Evolutionary conservation across 1,140 invertebrate species (phyloP), one percentile per base, ranked within the genome.

Genomic region (Bombyx mori): DNA sequence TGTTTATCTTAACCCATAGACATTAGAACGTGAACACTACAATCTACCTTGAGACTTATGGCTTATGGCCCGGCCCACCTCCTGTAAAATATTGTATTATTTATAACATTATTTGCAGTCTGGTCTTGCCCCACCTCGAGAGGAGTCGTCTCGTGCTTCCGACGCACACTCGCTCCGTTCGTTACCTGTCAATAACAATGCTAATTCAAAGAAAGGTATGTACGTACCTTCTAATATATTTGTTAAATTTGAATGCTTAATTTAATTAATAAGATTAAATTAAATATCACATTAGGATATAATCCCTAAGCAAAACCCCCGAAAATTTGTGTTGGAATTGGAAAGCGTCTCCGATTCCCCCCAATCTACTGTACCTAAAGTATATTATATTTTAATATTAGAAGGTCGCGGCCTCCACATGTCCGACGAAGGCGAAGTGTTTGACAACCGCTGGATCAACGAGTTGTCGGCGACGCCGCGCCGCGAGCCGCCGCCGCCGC

Each of bases 341-440:
- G 12, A 18, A 18, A 18, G 0, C 0, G 12, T 18, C 12, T n/a
- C 12, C 12, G 0, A 18, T 18, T 18, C 12, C 12, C 12, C 12
- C 12, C 12, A 18, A 18, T 18, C 12, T 18, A 18, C 12, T 18
- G 26, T 35, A 35, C 26, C 0, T 35, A n/a, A 10, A 53, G 7
- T 42, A 42, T 53, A 42, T 18, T 51, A 51, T 51, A 6, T 18
- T 22, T 9, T 51, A n/a, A 51, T 26, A 8, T n/a, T 63, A 86
- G 90, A 69, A 76, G 72, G 70, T 8, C 83, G 91, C 59, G 90
- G 90, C 56, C 90, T 95, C 44, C 90, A 91, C 62, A 93, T 93
- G 88, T 94, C 94, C 60, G 94, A 96, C 73, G 94, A 96, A 69
- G 93, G 93, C 35, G 93, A 95, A 83, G 88, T 94, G 42, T 94